Evolutionary conservation across 2,113 vertebrate species (phyloP).

Genomic region (Rhinoderma darwinii): DNA sequence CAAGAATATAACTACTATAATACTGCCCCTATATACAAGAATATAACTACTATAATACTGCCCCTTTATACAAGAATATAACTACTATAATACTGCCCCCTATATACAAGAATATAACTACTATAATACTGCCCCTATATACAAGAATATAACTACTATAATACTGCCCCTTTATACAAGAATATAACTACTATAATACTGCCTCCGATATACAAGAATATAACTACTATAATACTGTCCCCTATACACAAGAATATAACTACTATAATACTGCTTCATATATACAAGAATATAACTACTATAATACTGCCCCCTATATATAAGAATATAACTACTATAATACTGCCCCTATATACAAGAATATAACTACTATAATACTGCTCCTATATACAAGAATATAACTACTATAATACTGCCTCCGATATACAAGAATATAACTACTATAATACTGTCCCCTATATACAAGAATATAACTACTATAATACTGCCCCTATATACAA

Average conservation of each 20-base stretch:
- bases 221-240: not conserved
- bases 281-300: not conserved
- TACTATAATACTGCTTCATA: not conserved
- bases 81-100: not conserved
- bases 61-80: not conserved
- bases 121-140: not conserved
- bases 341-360: not conserved
- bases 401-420: not conserved
- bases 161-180: not conserved
- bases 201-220: not conserved
- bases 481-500: not conserved
- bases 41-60: not conserved
- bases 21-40: too few species aligned
- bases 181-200: conserved; percentile 16
- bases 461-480: conserved; percentile 8
- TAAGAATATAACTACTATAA: not conserved
- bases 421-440: not conserved
- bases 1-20: too few species aligned
- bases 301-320: not conserved
- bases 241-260: not conserved
- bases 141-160: not conserved
- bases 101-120: not conserved
- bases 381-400: not conserved
- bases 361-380: not conserved
- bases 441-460: not conserved